Conservation (phyloP, 2,797 vertebrate species). For the Odontamblyopus lacepedii region DNA sequence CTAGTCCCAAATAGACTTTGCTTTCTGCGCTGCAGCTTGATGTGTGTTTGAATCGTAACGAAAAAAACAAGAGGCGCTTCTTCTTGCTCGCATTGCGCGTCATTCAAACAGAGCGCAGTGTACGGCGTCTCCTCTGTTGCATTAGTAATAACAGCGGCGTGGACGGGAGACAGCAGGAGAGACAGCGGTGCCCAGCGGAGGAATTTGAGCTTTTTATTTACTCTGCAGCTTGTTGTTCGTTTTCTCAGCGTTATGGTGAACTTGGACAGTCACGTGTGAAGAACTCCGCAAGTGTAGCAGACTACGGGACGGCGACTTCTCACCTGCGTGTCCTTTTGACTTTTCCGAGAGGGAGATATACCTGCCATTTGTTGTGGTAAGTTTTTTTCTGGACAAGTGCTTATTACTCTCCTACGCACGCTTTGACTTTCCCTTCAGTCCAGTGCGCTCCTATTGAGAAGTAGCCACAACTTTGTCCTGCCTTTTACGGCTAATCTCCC, state of each 20-base stretch:
- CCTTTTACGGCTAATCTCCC: conserved; percentile 9
- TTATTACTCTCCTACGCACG: conserved; percentile 40
- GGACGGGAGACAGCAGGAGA: conserved; percentile 77
- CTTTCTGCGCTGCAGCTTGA: conserved; percentile 75
- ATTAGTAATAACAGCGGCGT: conserved; percentile 83
- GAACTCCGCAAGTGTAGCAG: conserved; percentile 44
- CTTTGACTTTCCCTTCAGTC: conserved; percentile 35
- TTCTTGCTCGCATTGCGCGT: conserved; percentile 77
- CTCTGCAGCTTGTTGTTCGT: conserved; percentile 74
- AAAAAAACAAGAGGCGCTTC: conserved; percentile 60
- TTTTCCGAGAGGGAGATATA: conserved; percentile 63
- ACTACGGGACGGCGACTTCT: conserved; percentile 55
- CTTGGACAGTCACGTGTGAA: conserved; percentile 76
- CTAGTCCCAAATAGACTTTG: conserved; percentile 80
- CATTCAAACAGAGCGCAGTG: conserved; percentile 81
- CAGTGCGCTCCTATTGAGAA: conserved; percentile 45
- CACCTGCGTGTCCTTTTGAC: conserved; percentile 63
- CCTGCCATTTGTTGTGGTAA: conserved; percentile 64
- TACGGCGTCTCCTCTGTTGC: conserved; percentile 77
- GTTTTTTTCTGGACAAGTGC: conserved; percentile 54
- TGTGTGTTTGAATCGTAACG: conserved; percentile 79
- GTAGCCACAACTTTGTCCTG: conserved; percentile 40
- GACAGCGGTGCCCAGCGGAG: conserved; percentile 77
- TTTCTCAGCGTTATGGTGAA: conserved; percentile 71
- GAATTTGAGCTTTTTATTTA: conserved; percentile 78